phyloP scores from a whole-genome alignment of 2,113 vertebrate species.

The Hypocryptadius cinnamomeus region DNA sequence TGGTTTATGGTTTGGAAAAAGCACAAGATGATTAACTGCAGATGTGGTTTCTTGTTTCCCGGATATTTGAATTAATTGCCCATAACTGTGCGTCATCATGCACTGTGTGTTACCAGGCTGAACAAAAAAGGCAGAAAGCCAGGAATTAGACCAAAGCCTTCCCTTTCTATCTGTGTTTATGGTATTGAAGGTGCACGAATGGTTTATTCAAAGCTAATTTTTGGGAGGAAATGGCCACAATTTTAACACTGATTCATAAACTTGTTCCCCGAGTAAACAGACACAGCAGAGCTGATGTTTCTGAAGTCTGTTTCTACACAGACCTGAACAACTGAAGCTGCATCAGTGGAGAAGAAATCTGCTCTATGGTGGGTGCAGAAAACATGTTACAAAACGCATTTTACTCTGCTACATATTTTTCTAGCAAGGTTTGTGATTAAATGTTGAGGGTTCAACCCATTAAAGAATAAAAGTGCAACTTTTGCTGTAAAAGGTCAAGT shows the following conservation, averaged over 20 bases:
- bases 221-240: background rate
- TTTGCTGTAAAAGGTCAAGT: background rate
- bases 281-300: background rate
- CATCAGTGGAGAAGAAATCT: background rate
- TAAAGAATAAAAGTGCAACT: background rate
- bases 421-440: background rate
- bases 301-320: background rate
- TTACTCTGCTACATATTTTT: background rate
- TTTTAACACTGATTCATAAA: background rate
- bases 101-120: background rate
- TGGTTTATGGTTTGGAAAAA: background rate
- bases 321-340: background rate
- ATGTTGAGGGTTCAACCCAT: background rate
- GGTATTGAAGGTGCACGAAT: background rate
- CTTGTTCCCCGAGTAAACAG: background rate
- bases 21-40: conserved; percentile 32
- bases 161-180: background rate
- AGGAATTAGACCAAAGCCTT: background rate
- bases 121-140: background rate
- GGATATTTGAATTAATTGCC: conserved; percentile 23
- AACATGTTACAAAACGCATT: background rate
- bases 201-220: background rate
- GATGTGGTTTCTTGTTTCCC: conserved; percentile 30
- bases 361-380: background rate
- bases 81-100: background rate